Evolutionary conservation across 2,113 vertebrate species (phyloP).

Genomic region (Mesembrinibis cayennensis): DNA sequence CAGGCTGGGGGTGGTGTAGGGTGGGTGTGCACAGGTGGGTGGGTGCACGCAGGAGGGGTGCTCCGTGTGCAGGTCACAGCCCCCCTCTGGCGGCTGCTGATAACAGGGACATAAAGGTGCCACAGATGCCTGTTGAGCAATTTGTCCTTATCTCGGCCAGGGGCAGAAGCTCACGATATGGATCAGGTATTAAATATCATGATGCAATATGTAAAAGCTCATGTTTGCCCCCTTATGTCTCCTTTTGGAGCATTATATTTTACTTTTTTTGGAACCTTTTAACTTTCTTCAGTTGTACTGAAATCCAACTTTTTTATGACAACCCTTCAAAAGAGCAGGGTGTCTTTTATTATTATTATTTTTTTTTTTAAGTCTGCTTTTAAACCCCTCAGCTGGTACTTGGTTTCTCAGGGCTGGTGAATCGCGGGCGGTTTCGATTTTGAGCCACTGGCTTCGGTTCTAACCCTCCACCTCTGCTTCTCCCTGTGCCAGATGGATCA

Average conservation of each 20-base stretch:
- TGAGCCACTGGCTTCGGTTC: accelerated
- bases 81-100: neutral
- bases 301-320: neutral
- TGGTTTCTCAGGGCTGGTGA: neutral
- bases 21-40: neutral
- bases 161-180: neutral
- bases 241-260: neutral
- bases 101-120: neutral
- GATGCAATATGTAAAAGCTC: neutral
- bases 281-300: neutral
- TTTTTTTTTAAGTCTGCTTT: neutral
- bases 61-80: neutral
- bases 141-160: neutral
- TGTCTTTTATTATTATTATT: neutral
- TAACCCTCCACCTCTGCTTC: neutral
- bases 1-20: neutral
- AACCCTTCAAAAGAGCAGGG: neutral
- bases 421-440: accelerated
- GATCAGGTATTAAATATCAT: neutral
- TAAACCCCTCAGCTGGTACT: neutral
- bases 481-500: slow-evolving; percentile 87
- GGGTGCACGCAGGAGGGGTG: neutral
- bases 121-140: neutral
- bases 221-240: neutral
- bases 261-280: neutral